Evolutionary conservation across 2,113 vertebrate genomes (phyloP).

Genomic region (Anas platyrhynchos): DNA sequence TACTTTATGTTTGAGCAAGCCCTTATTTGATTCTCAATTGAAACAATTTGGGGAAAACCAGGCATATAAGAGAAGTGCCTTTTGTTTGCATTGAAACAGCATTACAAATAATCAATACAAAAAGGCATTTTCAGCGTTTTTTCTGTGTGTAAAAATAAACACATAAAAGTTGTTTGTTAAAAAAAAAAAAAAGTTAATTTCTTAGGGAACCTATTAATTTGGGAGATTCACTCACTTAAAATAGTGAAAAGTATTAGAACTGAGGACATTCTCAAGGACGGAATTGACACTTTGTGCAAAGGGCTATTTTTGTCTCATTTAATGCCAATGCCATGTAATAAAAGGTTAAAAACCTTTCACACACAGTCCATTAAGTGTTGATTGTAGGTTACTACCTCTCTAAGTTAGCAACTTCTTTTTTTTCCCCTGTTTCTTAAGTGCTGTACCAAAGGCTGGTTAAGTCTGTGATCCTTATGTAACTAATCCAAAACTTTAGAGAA

Average conservation of each 20-base stretch:
- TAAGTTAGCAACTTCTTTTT: not conserved
- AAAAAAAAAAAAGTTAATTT: not conserved
- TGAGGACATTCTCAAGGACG: not conserved
- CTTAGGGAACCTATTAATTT: not conserved
- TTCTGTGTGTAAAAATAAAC: not conserved
- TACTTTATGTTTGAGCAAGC: not conserved
- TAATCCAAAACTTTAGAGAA: not conserved
- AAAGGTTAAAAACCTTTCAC: not conserved
- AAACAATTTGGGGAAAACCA: not conserved
- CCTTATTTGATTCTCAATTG: not conserved
- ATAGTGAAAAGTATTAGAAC: not conserved
- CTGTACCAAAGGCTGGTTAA: not conserved
- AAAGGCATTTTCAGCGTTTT: not conserved
- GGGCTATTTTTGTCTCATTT: not conserved
- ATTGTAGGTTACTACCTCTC: not conserved
- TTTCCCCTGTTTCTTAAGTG: not conserved
- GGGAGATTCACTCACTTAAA: not conserved
- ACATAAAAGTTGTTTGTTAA: not conserved
- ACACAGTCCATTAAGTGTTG: not conserved
- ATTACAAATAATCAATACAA: not conserved
- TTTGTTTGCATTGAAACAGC: not conserved
- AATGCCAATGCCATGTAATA: not conserved
- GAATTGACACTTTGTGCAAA: not conserved
- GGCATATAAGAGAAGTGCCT: accelerated
- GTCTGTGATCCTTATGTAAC: not conserved